phyloP scores from a whole-genome alignment of 2,113 vertebrate genomes.

The Charina bottae region DNA sequence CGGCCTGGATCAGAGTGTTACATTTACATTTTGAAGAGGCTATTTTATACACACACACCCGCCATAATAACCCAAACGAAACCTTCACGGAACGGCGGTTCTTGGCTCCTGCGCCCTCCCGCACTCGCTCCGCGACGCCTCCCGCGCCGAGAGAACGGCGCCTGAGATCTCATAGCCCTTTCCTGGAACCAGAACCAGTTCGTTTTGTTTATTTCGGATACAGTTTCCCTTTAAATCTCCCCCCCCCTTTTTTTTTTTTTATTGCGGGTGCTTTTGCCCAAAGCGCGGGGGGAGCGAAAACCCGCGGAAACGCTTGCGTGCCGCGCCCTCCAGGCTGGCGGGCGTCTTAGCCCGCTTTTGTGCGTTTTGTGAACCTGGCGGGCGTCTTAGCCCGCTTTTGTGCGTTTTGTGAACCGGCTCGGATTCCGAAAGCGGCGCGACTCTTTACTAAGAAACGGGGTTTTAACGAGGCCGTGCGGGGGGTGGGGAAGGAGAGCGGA shows the following conservation, averaged over 20 bases:
- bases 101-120: neutral
- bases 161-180: neutral
- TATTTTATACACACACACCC: neutral
- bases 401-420: slow-evolving; percentile 30
- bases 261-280: slow-evolving; percentile 64
- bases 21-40: neutral
- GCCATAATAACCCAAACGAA: neutral
- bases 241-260: neutral
- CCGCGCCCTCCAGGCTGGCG: neutral
- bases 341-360: slow-evolving; percentile 39
- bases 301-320: neutral
- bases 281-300: slow-evolving; percentile 27
- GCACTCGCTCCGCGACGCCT: neutral
- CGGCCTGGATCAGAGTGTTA: neutral
- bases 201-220: neutral
- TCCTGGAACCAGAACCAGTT: neutral
- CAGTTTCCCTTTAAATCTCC: neutral
- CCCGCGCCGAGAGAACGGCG: neutral
- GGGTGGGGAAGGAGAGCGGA: no score
- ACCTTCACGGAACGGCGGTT: neutral
- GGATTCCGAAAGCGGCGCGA: slow-evolving; percentile 39
- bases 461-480: neutral
- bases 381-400: slow-evolving; percentile 38
- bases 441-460: slow-evolving; percentile 25
- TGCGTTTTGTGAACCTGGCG: slow-evolving; percentile 12